Evolutionary conservation across 2,888 invertebrate species (phyloP).

Genomic region (Apamea crenata): DNA sequence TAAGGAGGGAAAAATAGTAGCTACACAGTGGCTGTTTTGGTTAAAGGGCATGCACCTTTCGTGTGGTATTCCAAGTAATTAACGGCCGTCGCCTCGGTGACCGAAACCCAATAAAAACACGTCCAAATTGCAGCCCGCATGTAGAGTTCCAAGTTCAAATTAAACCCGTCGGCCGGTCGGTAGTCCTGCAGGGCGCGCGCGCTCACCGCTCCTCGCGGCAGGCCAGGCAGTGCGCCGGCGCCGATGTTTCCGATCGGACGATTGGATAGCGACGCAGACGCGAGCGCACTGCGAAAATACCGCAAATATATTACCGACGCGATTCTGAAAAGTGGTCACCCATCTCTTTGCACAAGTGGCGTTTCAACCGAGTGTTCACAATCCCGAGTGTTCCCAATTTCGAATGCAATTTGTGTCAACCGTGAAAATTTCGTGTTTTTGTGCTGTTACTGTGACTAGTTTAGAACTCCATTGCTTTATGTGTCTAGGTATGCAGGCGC

Average conservation of each 20-base stretch:
- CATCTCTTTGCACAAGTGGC: constrained; percentile 70
- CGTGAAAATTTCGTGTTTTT: constrained; percentile 72
- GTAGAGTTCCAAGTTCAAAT: constrained; percentile 83
- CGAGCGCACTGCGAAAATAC: constrained; percentile 74
- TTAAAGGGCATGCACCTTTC: constrained; percentile 78
- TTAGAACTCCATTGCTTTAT: constrained; percentile 69
- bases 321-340: constrained; percentile 64
- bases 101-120: constrained; percentile 82
- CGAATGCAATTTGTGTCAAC: constrained; percentile 56
- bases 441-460: constrained; percentile 68
- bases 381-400: constrained; percentile 45
- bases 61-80: constrained; percentile 80
- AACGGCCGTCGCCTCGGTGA: constrained; percentile 74
- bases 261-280: constrained; percentile 75
- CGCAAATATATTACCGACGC: constrained; percentile 68
- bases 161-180: constrained; percentile 74
- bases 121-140: constrained; percentile 81
- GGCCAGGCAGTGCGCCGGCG: constrained; percentile 83
- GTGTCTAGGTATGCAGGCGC: constrained; percentile 64
- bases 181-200: constrained; percentile 71
- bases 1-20: constrained; percentile 15
- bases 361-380: constrained; percentile 35
- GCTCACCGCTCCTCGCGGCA: constrained; percentile 56
- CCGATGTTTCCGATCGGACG: constrained; percentile 85
- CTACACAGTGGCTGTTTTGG: constrained; percentile 63